Evolutionary conservation across 2,888 invertebrate species (phyloP).

Genomic region (Pristionchus entomophagus): DNA sequence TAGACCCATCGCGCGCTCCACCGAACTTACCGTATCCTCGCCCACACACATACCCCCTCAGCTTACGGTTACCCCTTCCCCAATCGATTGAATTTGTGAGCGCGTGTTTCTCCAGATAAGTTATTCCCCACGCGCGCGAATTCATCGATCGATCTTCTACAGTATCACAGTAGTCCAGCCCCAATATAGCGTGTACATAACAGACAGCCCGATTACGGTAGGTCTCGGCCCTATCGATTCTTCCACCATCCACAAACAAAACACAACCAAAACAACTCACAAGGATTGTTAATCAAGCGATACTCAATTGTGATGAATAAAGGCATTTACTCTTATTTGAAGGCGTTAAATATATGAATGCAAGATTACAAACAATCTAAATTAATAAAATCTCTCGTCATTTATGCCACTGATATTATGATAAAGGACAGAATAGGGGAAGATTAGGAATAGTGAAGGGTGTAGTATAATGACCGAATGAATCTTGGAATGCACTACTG

Average conservation of each 20-base stretch:
- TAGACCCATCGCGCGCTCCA: background rate
- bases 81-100: background rate
- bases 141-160: background rate
- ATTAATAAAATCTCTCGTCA: too few relatives aligned
- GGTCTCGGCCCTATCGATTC: background rate
- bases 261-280: background rate
- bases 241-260: background rate
- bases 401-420: too few relatives aligned
- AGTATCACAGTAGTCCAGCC: background rate
- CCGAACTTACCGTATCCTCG: background rate
- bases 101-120: background rate
- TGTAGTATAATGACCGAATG: too few relatives aligned
- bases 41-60: background rate
- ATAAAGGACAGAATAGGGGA: too few relatives aligned
- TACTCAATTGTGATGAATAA: conserved; percentile 27
- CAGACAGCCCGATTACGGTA: conserved; percentile 3
- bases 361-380: too few relatives aligned
- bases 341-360: too few relatives aligned
- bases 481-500: too few relatives aligned
- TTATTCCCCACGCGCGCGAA: background rate
- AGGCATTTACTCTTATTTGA: background rate
- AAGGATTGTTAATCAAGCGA: background rate
- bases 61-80: background rate
- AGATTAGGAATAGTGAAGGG: too few relatives aligned
- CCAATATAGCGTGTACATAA: background rate